Evolutionary conservation across 1,140 invertebrate genomes (phyloP).

Genomic region (Drosophila teissieri): DNA sequence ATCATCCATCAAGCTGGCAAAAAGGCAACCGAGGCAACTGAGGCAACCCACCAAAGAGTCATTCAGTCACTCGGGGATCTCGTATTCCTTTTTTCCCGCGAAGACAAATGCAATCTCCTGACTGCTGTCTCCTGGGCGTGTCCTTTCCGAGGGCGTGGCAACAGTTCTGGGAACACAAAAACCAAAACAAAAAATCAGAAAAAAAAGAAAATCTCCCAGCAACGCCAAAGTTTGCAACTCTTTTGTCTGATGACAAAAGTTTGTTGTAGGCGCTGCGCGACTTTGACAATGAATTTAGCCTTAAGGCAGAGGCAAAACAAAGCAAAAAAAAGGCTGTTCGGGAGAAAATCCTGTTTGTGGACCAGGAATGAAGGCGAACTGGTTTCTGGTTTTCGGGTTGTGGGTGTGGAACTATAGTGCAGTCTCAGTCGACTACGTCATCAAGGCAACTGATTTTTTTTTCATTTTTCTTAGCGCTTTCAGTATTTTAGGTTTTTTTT

Average conservation of each 20-base stretch:
- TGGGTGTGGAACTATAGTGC: slow-evolving; percentile 60
- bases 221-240: slow-evolving; percentile 70
- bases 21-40: slow-evolving; percentile 30
- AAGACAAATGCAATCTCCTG: slow-evolving; percentile 75
- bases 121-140: slow-evolving; percentile 59
- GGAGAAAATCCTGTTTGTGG: slow-evolving; percentile 71
- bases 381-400: slow-evolving; percentile 50
- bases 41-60: slow-evolving; percentile 51
- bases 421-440: slow-evolving; percentile 60
- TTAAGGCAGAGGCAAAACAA: slow-evolving; percentile 63
- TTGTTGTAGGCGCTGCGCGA: slow-evolving; percentile 73
- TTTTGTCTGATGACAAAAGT: slow-evolving; percentile 81
- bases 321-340: slow-evolving; percentile 39
- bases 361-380: slow-evolving; percentile 65
- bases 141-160: slow-evolving; percentile 38
- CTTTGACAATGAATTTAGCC: slow-evolving; percentile 82
- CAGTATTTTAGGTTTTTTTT: slow-evolving; percentile 12
- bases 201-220: slow-evolving; percentile 21
- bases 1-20: slow-evolving; percentile 72
- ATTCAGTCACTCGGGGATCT: slow-evolving; percentile 59
- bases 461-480: slow-evolving; percentile 23
- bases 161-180: too few relatives aligned
- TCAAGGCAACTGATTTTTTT: slow-evolving; percentile 56
- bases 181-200: not conserved
- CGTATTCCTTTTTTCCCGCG: not conserved